phyloP scores from a whole-genome alignment of 2,113 vertebrate species.

The Puntigrus tetrazona region DNA sequence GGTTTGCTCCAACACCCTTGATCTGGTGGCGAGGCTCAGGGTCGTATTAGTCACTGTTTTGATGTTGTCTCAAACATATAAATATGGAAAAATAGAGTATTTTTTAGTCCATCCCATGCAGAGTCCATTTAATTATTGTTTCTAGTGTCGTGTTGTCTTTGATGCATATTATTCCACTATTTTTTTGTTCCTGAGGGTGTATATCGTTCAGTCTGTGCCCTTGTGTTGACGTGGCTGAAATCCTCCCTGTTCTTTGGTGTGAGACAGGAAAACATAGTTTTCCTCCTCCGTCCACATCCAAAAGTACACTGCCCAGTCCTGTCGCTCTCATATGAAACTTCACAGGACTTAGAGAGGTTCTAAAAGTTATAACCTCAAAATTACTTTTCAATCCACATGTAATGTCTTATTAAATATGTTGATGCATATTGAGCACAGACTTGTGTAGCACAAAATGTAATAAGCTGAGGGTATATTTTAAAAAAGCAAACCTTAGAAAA shows the following conservation, averaged over 20 bases:
- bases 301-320: conserved; percentile 12
- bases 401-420: neutral
- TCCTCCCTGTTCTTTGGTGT: conserved; percentile 21
- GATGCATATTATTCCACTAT: neutral
- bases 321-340: neutral
- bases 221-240: conserved; percentile 17
- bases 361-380: neutral
- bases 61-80: neutral
- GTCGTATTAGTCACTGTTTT: neutral
- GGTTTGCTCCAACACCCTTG: neutral
- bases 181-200: neutral
- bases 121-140: neutral
- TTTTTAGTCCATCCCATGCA: neutral
- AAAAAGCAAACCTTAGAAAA: neutral
- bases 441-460: neutral
- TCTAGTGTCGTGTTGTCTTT: neutral
- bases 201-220: conserved; percentile 5
- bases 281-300: conserved; percentile 44
- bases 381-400: neutral
- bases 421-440: neutral
- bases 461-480: neutral
- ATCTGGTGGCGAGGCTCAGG: neutral
- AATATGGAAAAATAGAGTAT: neutral
- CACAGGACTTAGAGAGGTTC: neutral
- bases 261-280: conserved; percentile 36